Evolutionary conservation across 1,140 invertebrate genomes (phyloP), one percentile per base, ranked within the genome.

Genomic region (Papilio aristodemus): DNA sequence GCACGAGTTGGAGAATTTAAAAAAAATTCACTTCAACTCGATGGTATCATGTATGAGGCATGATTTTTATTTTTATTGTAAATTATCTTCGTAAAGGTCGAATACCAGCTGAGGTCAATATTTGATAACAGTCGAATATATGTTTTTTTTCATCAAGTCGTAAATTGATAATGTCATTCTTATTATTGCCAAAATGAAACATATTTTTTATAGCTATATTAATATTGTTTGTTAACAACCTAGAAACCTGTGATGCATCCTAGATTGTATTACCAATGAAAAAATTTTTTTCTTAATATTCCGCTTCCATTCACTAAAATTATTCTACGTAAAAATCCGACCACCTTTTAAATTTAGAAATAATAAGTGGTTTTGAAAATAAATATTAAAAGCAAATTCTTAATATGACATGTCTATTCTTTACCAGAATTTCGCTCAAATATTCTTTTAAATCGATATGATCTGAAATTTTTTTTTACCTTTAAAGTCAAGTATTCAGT

Each of bases 111-210:
- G 46, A 50, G 46, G 17, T 50, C 46, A 11, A 50, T 6, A 17
- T 46, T 46, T 46, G 43, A 19, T 22, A 50, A 50, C 46, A 22
- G 22, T 22, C 46, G 22, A 50, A 50, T 50, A 22, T 2, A 22
- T 50, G 19, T 50, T 50, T 50, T 50, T 46, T 50, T 46, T 19
- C 14, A 46, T 46, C n/a, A 46, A 46, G 41, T 19, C 14, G 41
- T 14, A 19, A 32, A 1, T 7, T 7, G 41, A 46, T 39, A 17
- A 6, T 43, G 14, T 46, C 14, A n/a, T 46, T 46, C 41, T n/a
- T 17, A 8, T 6, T 50, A 22, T 50, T 14, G n/a, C 9, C 4
- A 3, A 22, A 7, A 50, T n/a, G n/a, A n/a, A n/a, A n/a, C n/a
- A n/a, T n/a, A n/a, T n/a, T n/a, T n/a, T n/a, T n/a, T n/a, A n/a